Conservation (phyloP, 2,888 invertebrate species). For the Heterodera filipjevi region DNA sequence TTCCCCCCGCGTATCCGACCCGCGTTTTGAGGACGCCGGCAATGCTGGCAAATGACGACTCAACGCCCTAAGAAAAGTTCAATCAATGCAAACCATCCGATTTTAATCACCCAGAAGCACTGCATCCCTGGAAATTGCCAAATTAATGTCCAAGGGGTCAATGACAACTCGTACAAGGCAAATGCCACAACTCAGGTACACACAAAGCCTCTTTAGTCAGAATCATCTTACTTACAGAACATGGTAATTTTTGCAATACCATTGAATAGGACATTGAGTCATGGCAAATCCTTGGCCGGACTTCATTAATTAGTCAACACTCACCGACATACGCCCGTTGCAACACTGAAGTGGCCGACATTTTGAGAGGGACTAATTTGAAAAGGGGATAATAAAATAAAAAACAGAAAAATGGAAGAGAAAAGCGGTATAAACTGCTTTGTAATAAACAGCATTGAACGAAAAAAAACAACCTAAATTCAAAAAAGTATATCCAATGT, state of each 20-base stretch:
- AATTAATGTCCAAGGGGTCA: neutral
- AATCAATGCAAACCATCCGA: neutral
- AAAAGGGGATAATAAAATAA: neutral
- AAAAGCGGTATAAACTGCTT: too few relatives aligned
- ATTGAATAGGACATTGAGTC: too few relatives aligned
- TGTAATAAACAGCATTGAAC: neutral
- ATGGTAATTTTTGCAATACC: too few relatives aligned
- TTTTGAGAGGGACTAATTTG: neutral
- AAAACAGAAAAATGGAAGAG: neutral
- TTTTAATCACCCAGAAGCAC: slow-evolving; percentile 56
- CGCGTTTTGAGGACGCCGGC: slow-evolving; percentile 82
- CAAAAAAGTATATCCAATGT: slow-evolving; percentile 10
- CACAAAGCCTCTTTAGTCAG: too few relatives aligned
- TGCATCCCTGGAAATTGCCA: slow-evolving; percentile 52
- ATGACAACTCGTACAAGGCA: neutral
- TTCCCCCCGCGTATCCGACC: slow-evolving; percentile 90
- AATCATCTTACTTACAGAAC: too few relatives aligned
- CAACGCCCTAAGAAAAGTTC: slow-evolving; percentile 42
- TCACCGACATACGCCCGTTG: slow-evolving; percentile 30
- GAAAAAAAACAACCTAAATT: neutral
- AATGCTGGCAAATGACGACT: slow-evolving; percentile 60
- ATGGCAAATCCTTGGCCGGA: too few relatives aligned
- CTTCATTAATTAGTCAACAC: neutral
- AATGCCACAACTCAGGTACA: too few relatives aligned
- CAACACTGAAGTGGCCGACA: slow-evolving; percentile 2